Conservation (phyloP, 2,888 invertebrate genomes). For the Linyphia triangularis region DNA sequence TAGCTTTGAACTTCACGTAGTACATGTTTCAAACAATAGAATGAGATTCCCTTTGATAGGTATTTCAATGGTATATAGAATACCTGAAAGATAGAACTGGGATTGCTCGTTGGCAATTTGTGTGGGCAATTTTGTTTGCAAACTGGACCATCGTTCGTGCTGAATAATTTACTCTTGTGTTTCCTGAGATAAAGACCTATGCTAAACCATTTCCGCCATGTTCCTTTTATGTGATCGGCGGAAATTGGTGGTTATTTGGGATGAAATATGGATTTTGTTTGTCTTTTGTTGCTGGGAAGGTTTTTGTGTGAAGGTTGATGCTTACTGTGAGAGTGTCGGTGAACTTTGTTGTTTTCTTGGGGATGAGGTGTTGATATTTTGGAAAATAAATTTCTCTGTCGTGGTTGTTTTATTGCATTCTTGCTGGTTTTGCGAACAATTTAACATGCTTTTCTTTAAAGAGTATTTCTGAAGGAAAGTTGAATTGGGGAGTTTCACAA, state of each 20-base stretch:
- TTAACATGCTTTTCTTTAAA: no score
- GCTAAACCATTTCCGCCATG: neutral
- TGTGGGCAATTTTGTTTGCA: neutral
- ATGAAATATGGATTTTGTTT: neutral
- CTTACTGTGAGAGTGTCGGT: neutral
- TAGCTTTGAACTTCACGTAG: neutral
- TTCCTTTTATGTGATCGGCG: neutral
- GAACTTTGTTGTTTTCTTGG: neutral
- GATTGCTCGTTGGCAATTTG: neutral
- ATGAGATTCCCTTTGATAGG: neutral
- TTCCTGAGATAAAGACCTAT: neutral
- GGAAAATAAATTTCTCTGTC: no score
- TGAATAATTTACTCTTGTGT: neutral
- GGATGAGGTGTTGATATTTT: no score
- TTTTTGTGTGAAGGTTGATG: no score
- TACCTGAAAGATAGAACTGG: neutral
- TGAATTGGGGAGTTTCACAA: no score
- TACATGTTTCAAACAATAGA: neutral
- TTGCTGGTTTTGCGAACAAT: no score
- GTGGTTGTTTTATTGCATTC: no score
- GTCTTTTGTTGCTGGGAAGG: neutral
- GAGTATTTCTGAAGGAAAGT: no score
- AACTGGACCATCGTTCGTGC: neutral
- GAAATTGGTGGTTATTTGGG: neutral
- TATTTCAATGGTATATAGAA: neutral